These are phyloP conservation scores for Vimba vimba DNA, from an alignment of 2,113 vertebrate genomes.

Conservation along the genomic window DNA sequence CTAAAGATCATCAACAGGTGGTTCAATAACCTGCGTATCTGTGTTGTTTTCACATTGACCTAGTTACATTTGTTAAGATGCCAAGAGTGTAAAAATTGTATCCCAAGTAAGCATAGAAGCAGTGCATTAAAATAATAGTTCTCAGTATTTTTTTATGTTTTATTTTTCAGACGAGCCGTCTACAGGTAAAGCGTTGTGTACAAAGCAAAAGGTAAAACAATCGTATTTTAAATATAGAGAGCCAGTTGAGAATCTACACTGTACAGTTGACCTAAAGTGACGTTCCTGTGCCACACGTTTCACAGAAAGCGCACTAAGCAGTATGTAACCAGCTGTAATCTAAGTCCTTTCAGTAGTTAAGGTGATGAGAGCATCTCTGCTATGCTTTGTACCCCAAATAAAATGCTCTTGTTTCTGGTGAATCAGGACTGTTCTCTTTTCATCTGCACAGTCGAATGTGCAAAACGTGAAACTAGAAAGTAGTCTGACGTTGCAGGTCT, in stretches of 20 bases:
- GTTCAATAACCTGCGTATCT: neutral
- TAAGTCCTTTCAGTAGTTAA: conserved; percentile 55
- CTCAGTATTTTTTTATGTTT: no score
- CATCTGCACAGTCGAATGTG: neutral
- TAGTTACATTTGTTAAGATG: no score
- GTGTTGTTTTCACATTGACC: no score
- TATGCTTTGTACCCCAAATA: conserved; percentile 9
- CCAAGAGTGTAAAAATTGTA: neutral
- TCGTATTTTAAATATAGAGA: conserved; percentile 54
- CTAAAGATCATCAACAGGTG: neutral
- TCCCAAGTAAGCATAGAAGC: neutral
- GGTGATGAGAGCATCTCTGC: conserved; percentile 76
- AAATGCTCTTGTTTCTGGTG: conserved; percentile 17
- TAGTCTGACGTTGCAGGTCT: neutral
- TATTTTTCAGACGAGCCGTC: conserved; percentile 39
- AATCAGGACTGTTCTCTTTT: conserved; percentile 9
- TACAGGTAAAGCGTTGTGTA: conserved; percentile 57
- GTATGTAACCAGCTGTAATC: conserved; percentile 54
- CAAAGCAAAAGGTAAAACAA: conserved; percentile 50
- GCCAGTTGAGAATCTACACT: conserved; percentile 54
- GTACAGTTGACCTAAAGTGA: conserved; percentile 53
- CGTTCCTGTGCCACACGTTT: conserved; percentile 48
- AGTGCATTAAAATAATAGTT: no score
- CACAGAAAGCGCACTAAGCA: conserved; percentile 45
- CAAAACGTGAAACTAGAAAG: neutral